Evolutionary conservation across 2,888 invertebrate genomes (phyloP).

Genomic region (Parascotia fuliginaria): DNA sequence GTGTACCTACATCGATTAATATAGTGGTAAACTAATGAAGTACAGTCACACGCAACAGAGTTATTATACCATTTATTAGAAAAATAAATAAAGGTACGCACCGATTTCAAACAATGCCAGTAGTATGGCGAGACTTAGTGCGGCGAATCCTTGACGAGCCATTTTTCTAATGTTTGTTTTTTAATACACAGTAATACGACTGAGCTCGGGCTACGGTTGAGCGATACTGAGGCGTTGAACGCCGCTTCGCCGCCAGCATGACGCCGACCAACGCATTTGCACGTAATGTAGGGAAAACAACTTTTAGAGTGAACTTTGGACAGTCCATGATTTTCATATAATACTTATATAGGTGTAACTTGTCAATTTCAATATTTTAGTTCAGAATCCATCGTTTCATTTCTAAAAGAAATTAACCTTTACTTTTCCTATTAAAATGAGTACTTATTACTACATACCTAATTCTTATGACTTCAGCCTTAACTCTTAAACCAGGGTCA

Average conservation of each 20-base stretch:
- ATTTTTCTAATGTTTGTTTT: slow-evolving; percentile 53
- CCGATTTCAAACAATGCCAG: slow-evolving; percentile 74
- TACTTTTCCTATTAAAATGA: no score
- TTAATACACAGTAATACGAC: slow-evolving; percentile 44
- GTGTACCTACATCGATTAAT: slow-evolving; percentile 19
- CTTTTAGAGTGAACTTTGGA: slow-evolving; percentile 14
- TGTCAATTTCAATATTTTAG: no score
- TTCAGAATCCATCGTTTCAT: no score
- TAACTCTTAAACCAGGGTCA: no score
- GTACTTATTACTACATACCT: no score
- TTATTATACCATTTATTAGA: slow-evolving; percentile 1
- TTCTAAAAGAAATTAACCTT: no score
- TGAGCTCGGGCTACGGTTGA: slow-evolving; percentile 54
- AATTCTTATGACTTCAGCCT: no score
- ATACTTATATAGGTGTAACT: no score
- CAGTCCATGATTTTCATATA: slow-evolving; percentile 6
- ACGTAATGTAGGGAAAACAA: slow-evolving; percentile 55
- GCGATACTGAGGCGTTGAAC: slow-evolving; percentile 61
- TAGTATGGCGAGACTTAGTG: slow-evolving; percentile 64
- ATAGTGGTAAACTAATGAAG: slow-evolving; percentile 12
- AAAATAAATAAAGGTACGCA: slow-evolving; percentile 48
- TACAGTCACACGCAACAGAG: slow-evolving; percentile 31
- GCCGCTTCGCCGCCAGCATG: slow-evolving; percentile 62
- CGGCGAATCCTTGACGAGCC: slow-evolving; percentile 64
- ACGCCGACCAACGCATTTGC: slow-evolving; percentile 72